Base-by-base conservation (phyloP, 2,113 vertebrate species). In the Tetraodon nigroviridis region DNA sequence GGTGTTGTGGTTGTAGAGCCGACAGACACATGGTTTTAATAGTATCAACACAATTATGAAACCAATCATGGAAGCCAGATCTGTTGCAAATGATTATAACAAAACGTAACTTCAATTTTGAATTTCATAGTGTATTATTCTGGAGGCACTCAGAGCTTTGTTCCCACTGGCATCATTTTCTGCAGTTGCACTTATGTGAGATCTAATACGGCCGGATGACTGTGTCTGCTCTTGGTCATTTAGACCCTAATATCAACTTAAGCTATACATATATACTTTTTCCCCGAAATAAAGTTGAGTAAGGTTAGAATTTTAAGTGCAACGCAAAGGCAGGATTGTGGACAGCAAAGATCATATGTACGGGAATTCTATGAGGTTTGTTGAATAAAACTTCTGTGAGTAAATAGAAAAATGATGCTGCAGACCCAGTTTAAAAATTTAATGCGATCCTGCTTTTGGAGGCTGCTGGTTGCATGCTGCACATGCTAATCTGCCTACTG, bases 11-110 rank as follows among this genome's bases (percentile, higher is more conserved):
- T 45, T 47, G 45, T 55, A 24, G 46, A 68, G 21, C 57, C 51
- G 14, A 3, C 42, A 37, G 42, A 29, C 59, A 6, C 3, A 48
- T 62, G 49, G 58, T 29, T 70, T 72, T 61, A 76, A 76, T 67
- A 67, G 66, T 47, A 48, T 56, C 65, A 75, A 80, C 52, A 64
- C 40, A 64, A 71, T 79, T 58, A 74, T 59, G 61, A 71, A 82
- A 69, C 48, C 57, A 74, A 63, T 79, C 67, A 64, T 67, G 71
- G 55, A 67, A 75, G 62, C 59, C 46, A n/a, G 48, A 65, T 44
- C 54, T 44, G 7, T 46, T 47, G 55, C 50, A 68, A 58, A 56
- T 17, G 56, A 41, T 49, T 58, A 42, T 56, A 45, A 44, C 60
- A 61, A 49, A 78, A 47, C 48, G 15, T 51, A 47, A 58, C 69